Evolutionary conservation across 2,113 vertebrate genomes (phyloP).

Genomic region (Ammodytes dubius): DNA sequence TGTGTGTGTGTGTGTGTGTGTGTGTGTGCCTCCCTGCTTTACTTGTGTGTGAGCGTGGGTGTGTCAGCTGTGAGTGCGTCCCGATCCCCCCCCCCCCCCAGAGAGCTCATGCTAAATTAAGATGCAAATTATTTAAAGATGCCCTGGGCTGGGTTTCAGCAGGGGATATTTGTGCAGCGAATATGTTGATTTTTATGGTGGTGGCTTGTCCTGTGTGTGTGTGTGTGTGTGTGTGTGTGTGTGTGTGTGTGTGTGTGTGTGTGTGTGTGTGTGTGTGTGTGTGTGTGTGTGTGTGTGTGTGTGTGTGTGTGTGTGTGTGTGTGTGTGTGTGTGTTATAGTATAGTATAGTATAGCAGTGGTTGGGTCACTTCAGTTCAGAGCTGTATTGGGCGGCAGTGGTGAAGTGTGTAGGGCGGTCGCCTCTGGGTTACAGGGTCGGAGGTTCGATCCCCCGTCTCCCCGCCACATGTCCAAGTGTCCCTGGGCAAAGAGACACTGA

Average conservation of each 20-base stretch:
- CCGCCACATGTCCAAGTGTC: too few species aligned
- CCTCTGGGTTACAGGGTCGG: too few species aligned
- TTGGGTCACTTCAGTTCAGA: too few species aligned
- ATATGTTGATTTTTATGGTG: conserved; percentile 71
- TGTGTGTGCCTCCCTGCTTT: conserved; percentile 37
- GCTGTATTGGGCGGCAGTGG: too few species aligned
- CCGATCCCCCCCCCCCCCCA: conserved; percentile 69
- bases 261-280: conserved; percentile 17
- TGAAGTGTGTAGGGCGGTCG: too few species aligned
- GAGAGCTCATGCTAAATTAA: conserved; percentile 76
- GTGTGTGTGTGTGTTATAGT: not conserved
- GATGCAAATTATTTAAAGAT: conserved; percentile 83
- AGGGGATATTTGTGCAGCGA: conserved; percentile 66
- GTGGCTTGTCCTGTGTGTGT: conserved; percentile 25
- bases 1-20: conserved; percentile 37
- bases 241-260: conserved; percentile 13
- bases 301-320: conserved; percentile 20
- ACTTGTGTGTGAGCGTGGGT: conserved; percentile 58
- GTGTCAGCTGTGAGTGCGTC: conserved; percentile 75
- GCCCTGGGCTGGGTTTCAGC: conserved; percentile 73
- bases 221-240: conserved; percentile 26
- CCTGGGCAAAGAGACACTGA: too few species aligned
- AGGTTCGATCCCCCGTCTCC: too few species aligned
- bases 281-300: conserved; percentile 20
- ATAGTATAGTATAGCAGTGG: too few species aligned